A percentile compares a stretch with the other conserved stretches of the same genome.
Conservation (phyloP, 2,888 invertebrate genomes). For the Cetonia aurata region DNA sequence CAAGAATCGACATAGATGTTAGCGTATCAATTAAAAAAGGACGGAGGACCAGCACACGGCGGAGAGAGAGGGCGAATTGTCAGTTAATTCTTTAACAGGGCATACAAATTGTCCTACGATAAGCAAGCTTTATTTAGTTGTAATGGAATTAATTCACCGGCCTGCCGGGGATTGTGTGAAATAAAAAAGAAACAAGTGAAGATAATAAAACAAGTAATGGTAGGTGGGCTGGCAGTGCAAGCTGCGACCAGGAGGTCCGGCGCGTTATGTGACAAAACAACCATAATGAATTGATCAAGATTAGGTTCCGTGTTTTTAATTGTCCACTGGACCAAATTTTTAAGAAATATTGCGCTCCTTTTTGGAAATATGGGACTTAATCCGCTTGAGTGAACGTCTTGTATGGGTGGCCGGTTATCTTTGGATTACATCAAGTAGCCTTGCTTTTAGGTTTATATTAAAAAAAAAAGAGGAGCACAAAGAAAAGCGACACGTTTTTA, state of each 20-base stretch:
- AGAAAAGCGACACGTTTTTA: constrained; percentile 27
- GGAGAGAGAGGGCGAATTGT: constrained; percentile 31
- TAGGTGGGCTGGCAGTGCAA: constrained; percentile 64
- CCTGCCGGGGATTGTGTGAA: constrained; percentile 61
- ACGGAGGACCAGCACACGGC: constrained; percentile 28
- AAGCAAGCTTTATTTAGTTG: constrained; percentile 61
- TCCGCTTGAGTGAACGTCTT: constrained; percentile 45
- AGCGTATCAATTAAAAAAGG: constrained; percentile 45
- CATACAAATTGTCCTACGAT: constrained; percentile 56
- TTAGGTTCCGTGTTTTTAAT: constrained; percentile 65
- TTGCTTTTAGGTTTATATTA: constrained; percentile 42
- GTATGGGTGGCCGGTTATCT: constrained; percentile 48
- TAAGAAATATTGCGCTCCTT: constrained; percentile 53
- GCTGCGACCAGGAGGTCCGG: constrained; percentile 65
- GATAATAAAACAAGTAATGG: constrained; percentile 64
- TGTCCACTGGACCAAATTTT: constrained; percentile 64
- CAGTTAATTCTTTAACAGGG: constrained; percentile 46
- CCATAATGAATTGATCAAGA: constrained; percentile 66
- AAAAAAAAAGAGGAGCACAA: constrained; percentile 33
- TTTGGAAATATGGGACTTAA: constrained; percentile 51
- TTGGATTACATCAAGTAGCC: constrained; percentile 47
- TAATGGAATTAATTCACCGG: constrained; percentile 62
- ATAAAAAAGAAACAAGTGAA: constrained; percentile 60
- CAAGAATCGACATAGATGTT: constrained; percentile 45
- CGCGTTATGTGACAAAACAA: constrained; percentile 66